Percentiles rank a stretch among this genome's conserved stretches.
These are phyloP conservation scores for Trinectes maculatus DNA, from an alignment of 2,113 vertebrate genomes.

Conservation along the genomic window DNA sequence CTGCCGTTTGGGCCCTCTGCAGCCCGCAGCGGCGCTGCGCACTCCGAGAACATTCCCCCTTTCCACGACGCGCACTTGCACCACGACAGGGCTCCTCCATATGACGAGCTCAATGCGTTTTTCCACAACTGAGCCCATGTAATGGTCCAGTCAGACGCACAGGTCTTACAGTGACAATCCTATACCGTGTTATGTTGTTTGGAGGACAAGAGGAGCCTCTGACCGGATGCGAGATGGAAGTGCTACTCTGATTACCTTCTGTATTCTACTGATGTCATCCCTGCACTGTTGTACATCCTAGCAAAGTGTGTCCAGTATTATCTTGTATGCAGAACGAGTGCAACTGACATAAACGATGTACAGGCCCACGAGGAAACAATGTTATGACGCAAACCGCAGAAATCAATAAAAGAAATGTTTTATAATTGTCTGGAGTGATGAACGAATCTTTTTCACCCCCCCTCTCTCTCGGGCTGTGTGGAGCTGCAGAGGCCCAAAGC, in stretches of 20 bases:
- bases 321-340: constrained; percentile 75
- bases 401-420: constrained; percentile 71
- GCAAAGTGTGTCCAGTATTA: constrained; percentile 69
- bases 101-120: constrained; percentile 97
- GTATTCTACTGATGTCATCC: constrained; percentile 72
- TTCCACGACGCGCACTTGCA: constrained; percentile 93
- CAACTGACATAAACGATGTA: constrained; percentile 70
- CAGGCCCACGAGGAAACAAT: constrained; percentile 62
- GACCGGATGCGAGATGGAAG: constrained; percentile 18
- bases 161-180: constrained; percentile 52
- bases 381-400: constrained; percentile 65
- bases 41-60: constrained; percentile 94
- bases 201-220: constrained; percentile 33
- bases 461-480: too few species aligned
- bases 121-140: constrained; percentile 88
- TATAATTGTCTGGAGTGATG: constrained; percentile 74
- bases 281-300: constrained; percentile 71
- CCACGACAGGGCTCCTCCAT: constrained; percentile 91
- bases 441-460: constrained; percentile 30
- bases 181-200: constrained; percentile 51
- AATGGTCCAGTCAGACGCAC: constrained; percentile 23
- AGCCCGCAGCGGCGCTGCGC: constrained; percentile 86
- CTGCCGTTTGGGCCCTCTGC: constrained; percentile 90
- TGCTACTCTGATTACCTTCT: constrained; percentile 55
- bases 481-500: background rate